Evolutionary conservation across 2,888 invertebrate genomes (phyloP).

Genomic region (Drosophila diplacantha): DNA sequence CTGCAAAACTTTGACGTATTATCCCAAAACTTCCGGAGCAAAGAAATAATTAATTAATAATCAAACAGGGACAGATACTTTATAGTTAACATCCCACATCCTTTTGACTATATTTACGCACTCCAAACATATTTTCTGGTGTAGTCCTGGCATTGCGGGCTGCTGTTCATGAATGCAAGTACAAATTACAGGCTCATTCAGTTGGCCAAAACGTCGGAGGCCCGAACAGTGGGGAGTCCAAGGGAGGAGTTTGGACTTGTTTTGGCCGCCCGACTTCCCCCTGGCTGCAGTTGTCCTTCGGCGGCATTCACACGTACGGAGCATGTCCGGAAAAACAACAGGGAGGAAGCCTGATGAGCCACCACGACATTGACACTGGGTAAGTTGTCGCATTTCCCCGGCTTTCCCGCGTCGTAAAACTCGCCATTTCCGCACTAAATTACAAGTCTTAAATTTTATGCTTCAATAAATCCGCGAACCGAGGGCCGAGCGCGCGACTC

Average conservation of each 20-base stretch:
- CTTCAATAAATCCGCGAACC: conserved; percentile 63
- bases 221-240: conserved; percentile 12
- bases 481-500: conserved; percentile 13
- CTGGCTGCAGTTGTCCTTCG: conserved; percentile 58
- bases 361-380: conserved; percentile 51
- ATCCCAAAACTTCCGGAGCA: too few relatives aligned
- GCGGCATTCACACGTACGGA: conserved; percentile 52
- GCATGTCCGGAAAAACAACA: conserved; percentile 46
- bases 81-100: not conserved
- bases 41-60: too few relatives aligned
- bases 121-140: not conserved
- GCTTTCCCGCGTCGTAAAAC: conserved; percentile 43
- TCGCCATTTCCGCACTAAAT: conserved; percentile 53
- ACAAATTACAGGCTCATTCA: conserved; percentile 66
- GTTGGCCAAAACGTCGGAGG: conserved; percentile 46
- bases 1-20: too few relatives aligned
- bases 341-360: conserved; percentile 44
- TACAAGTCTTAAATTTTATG: conserved; percentile 64
- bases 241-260: conserved; percentile 2
- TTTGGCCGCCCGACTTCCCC: conserved; percentile 31
- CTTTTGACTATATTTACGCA: too few relatives aligned
- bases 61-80: too few relatives aligned
- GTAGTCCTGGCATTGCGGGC: conserved; percentile 7
- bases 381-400: conserved; percentile 30
- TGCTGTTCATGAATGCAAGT: conserved; percentile 63